A percentile compares a stretch with the other conserved stretches of the same genome.
Evolutionary conservation across 2,113 vertebrate genomes (phyloP).

Genomic region (cattle (Bos taurus)): DNA sequence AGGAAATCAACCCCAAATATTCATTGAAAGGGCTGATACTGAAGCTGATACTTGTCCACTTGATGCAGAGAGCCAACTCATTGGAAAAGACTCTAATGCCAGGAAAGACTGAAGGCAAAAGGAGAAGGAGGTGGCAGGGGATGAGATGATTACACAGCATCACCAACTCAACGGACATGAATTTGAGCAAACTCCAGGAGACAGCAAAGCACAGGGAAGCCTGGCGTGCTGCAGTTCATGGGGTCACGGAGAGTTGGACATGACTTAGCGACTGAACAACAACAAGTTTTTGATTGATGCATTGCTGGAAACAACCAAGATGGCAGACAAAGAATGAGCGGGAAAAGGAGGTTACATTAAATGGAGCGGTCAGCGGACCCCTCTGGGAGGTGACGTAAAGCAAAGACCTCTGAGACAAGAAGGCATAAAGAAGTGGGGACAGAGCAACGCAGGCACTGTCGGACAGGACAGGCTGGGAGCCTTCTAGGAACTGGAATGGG

Average conservation of each 20-base stretch:
- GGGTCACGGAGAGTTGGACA: neutral
- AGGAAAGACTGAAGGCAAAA: neutral
- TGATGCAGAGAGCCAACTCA: neutral
- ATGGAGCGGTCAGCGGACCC: neutral
- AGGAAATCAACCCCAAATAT: neutral
- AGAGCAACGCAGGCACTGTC: rapidly evolving
- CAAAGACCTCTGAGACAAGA: neutral
- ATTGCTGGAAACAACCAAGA: neutral
- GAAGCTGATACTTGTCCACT: neutral
- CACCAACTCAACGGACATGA: neutral
- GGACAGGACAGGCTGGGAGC: neutral
- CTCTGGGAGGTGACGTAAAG: neutral
- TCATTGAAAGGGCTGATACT: neutral
- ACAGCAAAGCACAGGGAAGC: neutral
- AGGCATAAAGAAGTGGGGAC: neutral
- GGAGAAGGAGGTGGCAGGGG: neutral
- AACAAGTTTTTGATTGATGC: neutral
- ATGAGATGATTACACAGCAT: neutral
- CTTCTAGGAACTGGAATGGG: neutral
- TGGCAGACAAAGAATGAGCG: neutral
- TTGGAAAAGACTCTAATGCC: neutral
- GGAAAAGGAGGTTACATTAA: neutral
- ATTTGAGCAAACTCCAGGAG: neutral
- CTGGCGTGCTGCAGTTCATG: neutral
- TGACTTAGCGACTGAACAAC: neutral